phyloP scores from a whole-genome alignment of 2,797 vertebrate genomes.

The Silurus lanzhouensis region DNA sequence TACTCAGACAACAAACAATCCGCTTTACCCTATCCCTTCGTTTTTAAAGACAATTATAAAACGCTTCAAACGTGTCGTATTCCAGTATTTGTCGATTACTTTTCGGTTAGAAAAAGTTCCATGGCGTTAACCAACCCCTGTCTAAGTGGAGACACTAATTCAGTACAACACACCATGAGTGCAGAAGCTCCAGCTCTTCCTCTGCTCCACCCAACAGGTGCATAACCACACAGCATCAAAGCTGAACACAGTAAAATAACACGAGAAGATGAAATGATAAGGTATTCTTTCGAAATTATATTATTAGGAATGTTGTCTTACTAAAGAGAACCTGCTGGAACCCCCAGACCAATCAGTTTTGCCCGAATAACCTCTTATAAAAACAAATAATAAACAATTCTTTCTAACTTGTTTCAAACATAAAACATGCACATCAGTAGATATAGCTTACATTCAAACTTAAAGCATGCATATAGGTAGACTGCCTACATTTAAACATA shows the following conservation, averaged over 20 bases:
- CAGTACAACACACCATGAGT: background rate
- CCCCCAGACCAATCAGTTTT: background rate
- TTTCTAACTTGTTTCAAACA: background rate
- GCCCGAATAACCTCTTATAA: background rate
- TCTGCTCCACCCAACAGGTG: slow-evolving; percentile 42
- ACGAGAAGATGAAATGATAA: too few relatives aligned
- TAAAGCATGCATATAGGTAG: background rate
- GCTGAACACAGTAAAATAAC: background rate
- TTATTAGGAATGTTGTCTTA: background rate
- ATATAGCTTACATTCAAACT: background rate
- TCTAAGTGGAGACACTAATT: background rate
- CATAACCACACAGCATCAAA: background rate
- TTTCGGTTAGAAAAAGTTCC: background rate
- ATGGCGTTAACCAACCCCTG: background rate
- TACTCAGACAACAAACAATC: background rate
- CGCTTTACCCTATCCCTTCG: background rate
- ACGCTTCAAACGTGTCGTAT: background rate
- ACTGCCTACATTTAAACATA: background rate
- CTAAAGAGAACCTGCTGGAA: background rate
- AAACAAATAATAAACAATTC: background rate
- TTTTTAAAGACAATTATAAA: background rate
- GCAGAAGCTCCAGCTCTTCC: background rate
- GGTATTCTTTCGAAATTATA: background rate
- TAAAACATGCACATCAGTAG: background rate
- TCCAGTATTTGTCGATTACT: background rate